Evolutionary conservation across 2,888 invertebrate species (phyloP).

Genomic region (Philopedon plagiatum): DNA sequence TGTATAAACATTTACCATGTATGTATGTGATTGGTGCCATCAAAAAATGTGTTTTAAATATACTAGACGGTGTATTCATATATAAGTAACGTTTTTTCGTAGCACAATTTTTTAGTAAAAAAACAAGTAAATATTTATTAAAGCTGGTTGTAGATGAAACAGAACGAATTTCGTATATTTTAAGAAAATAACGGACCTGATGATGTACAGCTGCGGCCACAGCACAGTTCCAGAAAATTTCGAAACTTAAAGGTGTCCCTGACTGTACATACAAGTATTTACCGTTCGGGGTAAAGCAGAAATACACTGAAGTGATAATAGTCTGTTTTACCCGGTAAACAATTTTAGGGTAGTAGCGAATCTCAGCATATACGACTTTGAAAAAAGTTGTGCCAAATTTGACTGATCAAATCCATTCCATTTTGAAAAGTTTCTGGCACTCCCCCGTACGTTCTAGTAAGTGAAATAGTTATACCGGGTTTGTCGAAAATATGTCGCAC

Average conservation of each 20-base stretch:
- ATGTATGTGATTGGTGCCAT: constrained; percentile 23
- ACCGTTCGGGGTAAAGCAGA: background rate
- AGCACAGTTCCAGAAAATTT: background rate
- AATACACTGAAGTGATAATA: background rate
- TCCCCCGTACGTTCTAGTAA: background rate
- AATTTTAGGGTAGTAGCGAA: background rate
- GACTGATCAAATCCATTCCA: constrained; percentile 45
- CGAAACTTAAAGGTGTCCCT: background rate
- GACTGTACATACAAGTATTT: background rate
- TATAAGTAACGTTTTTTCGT: background rate
- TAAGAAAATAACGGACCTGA: background rate
- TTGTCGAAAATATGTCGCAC: background rate
- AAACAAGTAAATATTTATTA: background rate
- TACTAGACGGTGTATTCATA: background rate
- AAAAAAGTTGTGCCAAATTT: constrained; percentile 43
- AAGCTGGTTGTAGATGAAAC: constrained; percentile 31
- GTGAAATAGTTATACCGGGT: background rate
- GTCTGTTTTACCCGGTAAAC: background rate
- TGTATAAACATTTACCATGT: constrained; percentile 20
- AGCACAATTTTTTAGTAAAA: constrained; percentile 25
- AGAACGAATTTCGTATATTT: constrained; percentile 5
- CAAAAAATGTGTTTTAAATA: background rate
- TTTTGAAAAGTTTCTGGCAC: constrained; percentile 9
- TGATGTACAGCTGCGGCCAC: background rate
- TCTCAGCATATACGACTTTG: constrained; percentile 18